A percentile compares a stretch with the other conserved stretches of the same genome.
phyloP scores from a whole-genome alignment of 2,113 vertebrate genomes.

The Dipodomys ordii region DNA sequence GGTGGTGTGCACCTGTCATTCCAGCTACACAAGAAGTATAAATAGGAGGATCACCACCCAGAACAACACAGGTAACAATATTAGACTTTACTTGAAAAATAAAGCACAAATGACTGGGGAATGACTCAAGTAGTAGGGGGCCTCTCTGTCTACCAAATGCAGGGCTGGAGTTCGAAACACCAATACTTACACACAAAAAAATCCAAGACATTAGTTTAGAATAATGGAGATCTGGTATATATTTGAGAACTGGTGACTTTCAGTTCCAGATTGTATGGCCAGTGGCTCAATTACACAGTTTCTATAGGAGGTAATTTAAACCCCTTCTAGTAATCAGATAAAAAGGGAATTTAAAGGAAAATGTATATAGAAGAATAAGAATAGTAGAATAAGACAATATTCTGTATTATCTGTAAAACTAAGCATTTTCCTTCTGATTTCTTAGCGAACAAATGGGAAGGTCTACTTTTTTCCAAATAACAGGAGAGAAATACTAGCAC shows the following conservation, averaged over 20 bases:
- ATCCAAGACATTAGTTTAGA: background rate
- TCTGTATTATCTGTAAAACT: background rate
- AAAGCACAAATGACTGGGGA: no score
- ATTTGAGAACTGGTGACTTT: background rate
- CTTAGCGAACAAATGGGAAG: background rate
- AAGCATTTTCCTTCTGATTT: background rate
- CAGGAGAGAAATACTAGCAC: background rate
- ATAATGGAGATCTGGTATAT: background rate
- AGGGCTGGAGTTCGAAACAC: no score
- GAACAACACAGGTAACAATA: no score
- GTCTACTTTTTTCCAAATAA: background rate
- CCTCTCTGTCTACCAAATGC: no score
- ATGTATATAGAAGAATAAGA: background rate
- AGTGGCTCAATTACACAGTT: background rate
- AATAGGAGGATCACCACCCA: no score
- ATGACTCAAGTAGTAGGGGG: no score
- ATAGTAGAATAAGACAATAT: background rate
- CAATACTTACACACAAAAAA: no score
- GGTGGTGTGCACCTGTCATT: no score
- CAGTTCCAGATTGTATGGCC: background rate
- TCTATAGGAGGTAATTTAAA: background rate
- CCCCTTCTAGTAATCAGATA: background rate
- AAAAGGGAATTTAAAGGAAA: conserved; percentile 3
- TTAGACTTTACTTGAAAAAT: no score
- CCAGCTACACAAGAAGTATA: no score